Evolutionary conservation across 1,140 invertebrate genomes (phyloP), one percentile per base, ranked within the genome.

Genomic region (Trachymyrmex cornetzi): DNA sequence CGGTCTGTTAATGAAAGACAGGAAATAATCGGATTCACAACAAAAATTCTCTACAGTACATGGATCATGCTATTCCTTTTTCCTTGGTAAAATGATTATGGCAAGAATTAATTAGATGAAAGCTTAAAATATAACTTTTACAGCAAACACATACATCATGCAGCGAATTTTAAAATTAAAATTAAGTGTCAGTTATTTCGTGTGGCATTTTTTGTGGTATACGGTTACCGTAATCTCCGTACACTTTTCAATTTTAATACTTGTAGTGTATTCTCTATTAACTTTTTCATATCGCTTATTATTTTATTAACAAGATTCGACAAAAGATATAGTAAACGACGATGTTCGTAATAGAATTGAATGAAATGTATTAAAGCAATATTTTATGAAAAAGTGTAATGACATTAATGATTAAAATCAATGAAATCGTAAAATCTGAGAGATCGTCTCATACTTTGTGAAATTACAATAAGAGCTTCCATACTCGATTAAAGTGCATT

Each of bases 401-500:
- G 22, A 71, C 11, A 24, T 72, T 82, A 74, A 61, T 38, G 19
- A 38, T 69, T 14, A 53, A 84, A 74, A 75, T 82, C 55, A 34
- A 63, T 61, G 38, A 44, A 9, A 22, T 30, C 55, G 38, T 24
- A 61, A 22, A 61, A n/a, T 75, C 27, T 38, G 24, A 14, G 9
- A 16, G 53, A 44, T 44, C 38, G 14, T 74, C 67, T 61, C 4
- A 50, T 22, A 27, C 38, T 61, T 30, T 1, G 55, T 24, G 30
- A 44, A 84, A 89, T 27, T 71, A 57, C 38, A 16, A 44, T 30
- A 9, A 61, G 16, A 53, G 12, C 55, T 22, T 79, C 24, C 55
- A 86, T 69, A 77, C 24, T 87, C 50, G 48, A 67, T 30, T 74
- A 48, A 72, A 66, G 57, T 27, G 34, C 57, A 87, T 89, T 90